Evolutionary conservation across 2,113 vertebrate species (phyloP).

Genomic region (Danio rerio): DNA sequence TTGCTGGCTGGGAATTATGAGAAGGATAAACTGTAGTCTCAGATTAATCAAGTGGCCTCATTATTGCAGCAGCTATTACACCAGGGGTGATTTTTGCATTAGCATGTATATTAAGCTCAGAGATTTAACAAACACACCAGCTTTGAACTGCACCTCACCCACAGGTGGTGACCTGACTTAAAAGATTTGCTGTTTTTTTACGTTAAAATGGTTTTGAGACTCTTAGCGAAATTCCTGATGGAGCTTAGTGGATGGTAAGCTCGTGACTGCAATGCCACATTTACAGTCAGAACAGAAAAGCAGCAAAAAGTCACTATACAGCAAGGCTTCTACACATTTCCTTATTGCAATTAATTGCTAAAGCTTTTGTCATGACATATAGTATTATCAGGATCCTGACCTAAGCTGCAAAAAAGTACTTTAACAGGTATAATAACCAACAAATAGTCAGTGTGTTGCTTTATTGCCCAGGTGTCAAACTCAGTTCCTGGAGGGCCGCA

Average conservation of each 20-base stretch:
- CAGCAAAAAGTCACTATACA: no score
- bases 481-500: no score
- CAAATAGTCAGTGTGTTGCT: no score
- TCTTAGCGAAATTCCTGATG: conserved; percentile 51
- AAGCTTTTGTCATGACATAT: no score
- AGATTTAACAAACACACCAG: conserved; percentile 23
- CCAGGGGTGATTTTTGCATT: conserved; percentile 54
- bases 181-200: conserved; percentile 43
- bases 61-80: conserved; percentile 68
- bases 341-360: no score
- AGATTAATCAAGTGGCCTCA: conserved; percentile 71
- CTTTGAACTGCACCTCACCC: conserved; percentile 24
- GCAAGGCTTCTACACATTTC: no score
- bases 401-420: no score
- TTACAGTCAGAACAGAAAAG: conserved; percentile 42
- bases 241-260: conserved; percentile 20
- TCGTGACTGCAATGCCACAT: conserved; percentile 40
- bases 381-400: no score
- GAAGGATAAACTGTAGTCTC: conserved; percentile 62
- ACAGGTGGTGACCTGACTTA: conserved; percentile 35
- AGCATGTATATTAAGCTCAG: background rate
- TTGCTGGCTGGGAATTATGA: conserved; percentile 62
- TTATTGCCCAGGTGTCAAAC: no score
- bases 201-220: conserved; percentile 12
- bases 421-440: no score